Evolutionary conservation across 2,113 vertebrate species (phyloP), one percentile per base, ranked within the genome.

Genomic region (Microtus montanus): DNA sequence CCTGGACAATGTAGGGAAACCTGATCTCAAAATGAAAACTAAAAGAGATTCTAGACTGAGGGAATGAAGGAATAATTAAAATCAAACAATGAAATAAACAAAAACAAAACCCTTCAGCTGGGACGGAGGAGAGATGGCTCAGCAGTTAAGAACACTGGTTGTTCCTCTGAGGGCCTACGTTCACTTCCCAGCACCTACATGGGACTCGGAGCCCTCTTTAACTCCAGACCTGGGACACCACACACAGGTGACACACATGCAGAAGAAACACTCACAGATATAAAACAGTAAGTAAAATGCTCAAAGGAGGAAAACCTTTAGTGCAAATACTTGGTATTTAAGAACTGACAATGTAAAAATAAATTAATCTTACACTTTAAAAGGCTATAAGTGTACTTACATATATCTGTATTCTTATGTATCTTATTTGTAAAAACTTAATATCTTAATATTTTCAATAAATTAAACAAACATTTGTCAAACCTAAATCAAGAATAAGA

Each of bases 361-460:
- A 87, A 93, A 58, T 61, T 92, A 70, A 93, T 49, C 58, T 73
- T 89, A 63, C 4, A 70, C 35, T 75, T 80, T 49, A 87, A 88
- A 74, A 54, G 35, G 33, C 7, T 22, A 33, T 28, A 11, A 58
- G 33, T 80, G 14, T 54, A 28, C 5, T 1, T 54, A 58, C 12
- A n/a, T 30, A 58, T 54, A 71, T 52, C 5, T 68, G 30, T 68
- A 33, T 68, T 5, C 30, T 68, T 26, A 28, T 13, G 35, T 58
- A 54, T 9, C 30, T 74, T 49, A 24, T 61, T 61, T 88, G 38
- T 41, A 93, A 70, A 87, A 71, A 79, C 6, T 71, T 74, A 63
- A 8, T 33, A 61, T 5, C 30, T 70, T 85, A 63, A 61, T 47
- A 33, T 35, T 68, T 90, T 66, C 54, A 90, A 90, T 77, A 77